phyloP scores from a whole-genome alignment of 2,888 invertebrate genomes.

The Rhimphoctona megacephalus region DNA sequence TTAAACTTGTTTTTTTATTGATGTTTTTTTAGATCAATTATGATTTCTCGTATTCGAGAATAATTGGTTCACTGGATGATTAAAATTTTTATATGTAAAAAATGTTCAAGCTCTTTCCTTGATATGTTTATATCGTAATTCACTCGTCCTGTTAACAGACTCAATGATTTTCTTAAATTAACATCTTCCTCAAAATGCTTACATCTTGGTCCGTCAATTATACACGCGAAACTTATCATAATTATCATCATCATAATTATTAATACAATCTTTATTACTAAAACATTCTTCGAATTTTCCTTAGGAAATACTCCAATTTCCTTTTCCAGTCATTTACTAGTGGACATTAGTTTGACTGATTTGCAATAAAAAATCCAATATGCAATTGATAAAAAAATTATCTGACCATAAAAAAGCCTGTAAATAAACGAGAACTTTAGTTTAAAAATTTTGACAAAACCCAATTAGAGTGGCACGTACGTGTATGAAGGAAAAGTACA shows the following conservation, averaged over 20 bases:
- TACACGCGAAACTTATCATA: neutral
- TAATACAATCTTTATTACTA: neutral
- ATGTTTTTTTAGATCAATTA: neutral
- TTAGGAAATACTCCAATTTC: neutral
- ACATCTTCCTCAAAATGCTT: neutral
- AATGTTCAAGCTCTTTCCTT: slow-evolving; percentile 2
- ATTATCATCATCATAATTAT: neutral
- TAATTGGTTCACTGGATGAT: neutral
- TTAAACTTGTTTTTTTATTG: neutral
- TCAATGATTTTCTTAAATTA: neutral
- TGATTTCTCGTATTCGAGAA: neutral
- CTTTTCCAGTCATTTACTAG: neutral
- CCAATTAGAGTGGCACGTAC: neutral
- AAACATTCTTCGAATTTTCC: neutral
- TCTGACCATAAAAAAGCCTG: neutral
- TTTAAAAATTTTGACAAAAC: neutral
- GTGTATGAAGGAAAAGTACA: slow-evolving; percentile 34
- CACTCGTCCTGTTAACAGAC: neutral
- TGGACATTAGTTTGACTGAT: neutral
- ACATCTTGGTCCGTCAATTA: neutral
- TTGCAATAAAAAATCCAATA: no score
- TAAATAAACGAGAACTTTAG: neutral
- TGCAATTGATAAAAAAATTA: neutral
- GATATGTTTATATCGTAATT: slow-evolving; percentile 1
- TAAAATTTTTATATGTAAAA: neutral